Percentiles rank a stretch among this genome's conserved stretches.
Conservation (phyloP, 2,888 invertebrate species). For the Drosophila atroscutellata region DNA sequence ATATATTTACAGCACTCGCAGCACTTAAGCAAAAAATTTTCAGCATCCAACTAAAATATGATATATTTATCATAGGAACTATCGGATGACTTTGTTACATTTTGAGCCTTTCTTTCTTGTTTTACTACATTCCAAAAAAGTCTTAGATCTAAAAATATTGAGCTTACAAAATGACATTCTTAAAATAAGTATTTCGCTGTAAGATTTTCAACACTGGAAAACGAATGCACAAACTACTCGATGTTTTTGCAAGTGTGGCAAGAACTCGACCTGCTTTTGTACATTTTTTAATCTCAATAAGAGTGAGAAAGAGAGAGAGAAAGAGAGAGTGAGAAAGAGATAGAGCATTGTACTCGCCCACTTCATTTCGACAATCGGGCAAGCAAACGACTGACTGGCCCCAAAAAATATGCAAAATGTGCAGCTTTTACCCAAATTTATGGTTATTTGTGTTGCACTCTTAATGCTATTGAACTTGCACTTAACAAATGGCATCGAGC, state of each 20-base stretch:
- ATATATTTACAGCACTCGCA: too few species aligned
- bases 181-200: neutral
- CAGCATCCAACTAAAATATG: too few species aligned
- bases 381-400: slow-evolving; percentile 22
- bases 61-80: too few species aligned
- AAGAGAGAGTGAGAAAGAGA: neutral
- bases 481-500: slow-evolving; percentile 76
- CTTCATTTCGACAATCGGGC: slow-evolving; percentile 52
- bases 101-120: too few species aligned
- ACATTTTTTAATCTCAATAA: slow-evolving; percentile 55
- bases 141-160: too few species aligned
- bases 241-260: neutral
- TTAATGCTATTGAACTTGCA: slow-evolving; percentile 80
- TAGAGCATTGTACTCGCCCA: slow-evolving; percentile 33
- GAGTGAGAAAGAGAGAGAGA: slow-evolving; percentile 13
- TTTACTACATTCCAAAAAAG: too few species aligned
- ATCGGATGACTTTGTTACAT: too few species aligned
- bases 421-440: slow-evolving; percentile 77
- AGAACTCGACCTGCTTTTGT: slow-evolving; percentile 14
- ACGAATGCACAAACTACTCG: neutral
- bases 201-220: neutral
- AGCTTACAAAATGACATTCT: too few species aligned
- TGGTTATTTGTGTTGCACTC: slow-evolving; percentile 81
- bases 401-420: slow-evolving; percentile 77
- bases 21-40: too few species aligned